These are phyloP conservation scores for Champsocephalus esox DNA, from an alignment of 2,797 vertebrate species.

Conservation along the genomic window DNA sequence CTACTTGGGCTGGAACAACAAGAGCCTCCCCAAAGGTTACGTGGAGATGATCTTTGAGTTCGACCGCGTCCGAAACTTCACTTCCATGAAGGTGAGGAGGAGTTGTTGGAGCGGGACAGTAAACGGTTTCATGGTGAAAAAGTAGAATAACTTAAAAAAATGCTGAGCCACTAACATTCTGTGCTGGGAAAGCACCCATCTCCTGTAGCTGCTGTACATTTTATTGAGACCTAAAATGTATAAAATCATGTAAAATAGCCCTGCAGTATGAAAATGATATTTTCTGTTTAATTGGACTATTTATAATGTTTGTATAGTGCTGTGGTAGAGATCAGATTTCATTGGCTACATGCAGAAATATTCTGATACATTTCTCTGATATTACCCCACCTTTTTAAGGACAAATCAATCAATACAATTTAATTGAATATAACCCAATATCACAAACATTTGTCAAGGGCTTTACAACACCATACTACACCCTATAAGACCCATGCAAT, in stretches of 20 bases:
- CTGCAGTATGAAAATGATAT: conserved; percentile 20
- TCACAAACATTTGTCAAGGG: too few relatives aligned
- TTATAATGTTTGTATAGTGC: conserved; percentile 13
- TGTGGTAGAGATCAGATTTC: conserved; percentile 13
- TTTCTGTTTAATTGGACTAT: conserved; percentile 33
- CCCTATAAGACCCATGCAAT: too few relatives aligned
- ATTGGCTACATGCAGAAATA: not conserved
- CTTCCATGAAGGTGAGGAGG: conserved; percentile 92
- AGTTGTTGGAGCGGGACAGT: not conserved
- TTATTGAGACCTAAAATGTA: conserved; percentile 25
- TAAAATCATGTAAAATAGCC: conserved; percentile 21
- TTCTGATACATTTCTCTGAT: too few relatives aligned
- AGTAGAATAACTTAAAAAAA: conserved; percentile 1
- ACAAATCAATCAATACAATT: too few relatives aligned
- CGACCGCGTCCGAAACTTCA: conserved; percentile 94
- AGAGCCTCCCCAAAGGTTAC: conserved; percentile 87
- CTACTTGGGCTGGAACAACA: conserved; percentile 96
- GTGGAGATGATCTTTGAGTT: conserved; percentile 96
- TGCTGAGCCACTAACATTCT: conserved; percentile 27
- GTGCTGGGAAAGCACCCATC: conserved; percentile 5
- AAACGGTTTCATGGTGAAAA: not conserved
- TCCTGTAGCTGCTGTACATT: conserved; percentile 14
- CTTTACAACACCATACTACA: too few relatives aligned
- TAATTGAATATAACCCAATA: too few relatives aligned
- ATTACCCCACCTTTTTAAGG: too few relatives aligned